These are phyloP conservation scores for Saccopteryx bilineata DNA, from an alignment of 2,113 vertebrate genomes.

Conservation along the genomic window DNA sequence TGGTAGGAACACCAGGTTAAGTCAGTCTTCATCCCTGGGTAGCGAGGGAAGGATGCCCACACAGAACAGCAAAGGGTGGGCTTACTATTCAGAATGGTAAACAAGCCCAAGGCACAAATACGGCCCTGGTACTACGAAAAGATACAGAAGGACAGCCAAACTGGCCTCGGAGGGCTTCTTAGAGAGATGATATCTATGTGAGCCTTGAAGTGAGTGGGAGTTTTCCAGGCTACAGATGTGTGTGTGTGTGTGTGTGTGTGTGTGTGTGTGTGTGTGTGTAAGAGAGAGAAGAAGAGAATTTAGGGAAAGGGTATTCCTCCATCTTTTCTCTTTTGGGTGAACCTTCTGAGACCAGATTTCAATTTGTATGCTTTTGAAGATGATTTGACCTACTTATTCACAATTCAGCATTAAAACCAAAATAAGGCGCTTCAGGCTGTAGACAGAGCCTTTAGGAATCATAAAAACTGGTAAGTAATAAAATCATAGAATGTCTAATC, in stretches of 20 bases:
- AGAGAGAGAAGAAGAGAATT: not conserved
- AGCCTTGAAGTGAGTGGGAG: not conserved
- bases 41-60: not conserved
- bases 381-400: slow-evolving; percentile 69
- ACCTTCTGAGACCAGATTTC: slow-evolving; percentile 50
- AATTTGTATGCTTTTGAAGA: slow-evolving; percentile 64
- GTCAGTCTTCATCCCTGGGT: not conserved
- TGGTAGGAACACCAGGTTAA: not conserved
- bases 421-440: not conserved
- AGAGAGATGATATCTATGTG: not conserved
- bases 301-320: not conserved
- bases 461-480: slow-evolving; percentile 37
- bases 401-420: slow-evolving; percentile 62
- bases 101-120: not conserved
- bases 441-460: slow-evolving; percentile 54
- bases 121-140: not conserved
- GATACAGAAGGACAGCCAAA: not conserved
- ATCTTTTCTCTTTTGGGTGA: not conserved
- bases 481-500: not conserved
- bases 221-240: not conserved
- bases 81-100: not conserved
- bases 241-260: not conserved
- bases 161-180: not conserved
- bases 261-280: not conserved
- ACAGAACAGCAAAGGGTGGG: not conserved